phyloP scores from a whole-genome alignment of 2,888 invertebrate genomes.

The Drosophila meridionalis region DNA sequence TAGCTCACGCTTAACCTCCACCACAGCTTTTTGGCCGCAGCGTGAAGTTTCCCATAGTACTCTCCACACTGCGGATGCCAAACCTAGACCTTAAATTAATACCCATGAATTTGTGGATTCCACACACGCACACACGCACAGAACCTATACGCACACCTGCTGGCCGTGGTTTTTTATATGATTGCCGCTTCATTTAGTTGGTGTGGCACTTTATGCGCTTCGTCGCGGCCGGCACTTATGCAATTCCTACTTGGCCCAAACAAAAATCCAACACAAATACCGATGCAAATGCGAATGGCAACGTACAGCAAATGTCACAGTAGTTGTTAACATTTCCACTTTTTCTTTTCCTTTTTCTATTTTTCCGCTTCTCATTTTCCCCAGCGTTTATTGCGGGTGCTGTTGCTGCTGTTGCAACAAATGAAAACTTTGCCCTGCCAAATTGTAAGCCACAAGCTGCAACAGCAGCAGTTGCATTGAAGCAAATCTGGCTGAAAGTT shows the following conservation, averaged over 20 bases:
- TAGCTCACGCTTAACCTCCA: slow-evolving; percentile 7
- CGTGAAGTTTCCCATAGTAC: slow-evolving; percentile 52
- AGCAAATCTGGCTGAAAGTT: slow-evolving; percentile 67
- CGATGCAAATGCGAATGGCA: background rate
- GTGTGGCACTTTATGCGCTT: slow-evolving; percentile 63
- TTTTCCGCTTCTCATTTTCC: slow-evolving; percentile 6
- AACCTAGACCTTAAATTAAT: too few relatives aligned
- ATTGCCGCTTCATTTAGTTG: slow-evolving; percentile 46
- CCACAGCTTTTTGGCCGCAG: slow-evolving; percentile 42
- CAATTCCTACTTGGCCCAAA: slow-evolving; percentile 69
- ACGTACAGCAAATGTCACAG: slow-evolving; percentile 73
- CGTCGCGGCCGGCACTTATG: slow-evolving; percentile 71
- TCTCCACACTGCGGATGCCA: slow-evolving; percentile 14
- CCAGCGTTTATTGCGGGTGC: slow-evolving; percentile 31
- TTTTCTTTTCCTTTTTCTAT: slow-evolving; percentile 7
- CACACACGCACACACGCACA: background rate
- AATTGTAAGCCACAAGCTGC: slow-evolving; percentile 69
- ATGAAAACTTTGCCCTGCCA: slow-evolving; percentile 64
- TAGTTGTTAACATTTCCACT: slow-evolving; percentile 79
- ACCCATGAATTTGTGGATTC: too few relatives aligned
- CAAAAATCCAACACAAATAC: slow-evolving; percentile 19
- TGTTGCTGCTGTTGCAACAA: slow-evolving; percentile 24
- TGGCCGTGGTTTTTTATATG: slow-evolving; percentile 31
- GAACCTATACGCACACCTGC: slow-evolving; percentile 21
- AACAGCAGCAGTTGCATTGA: slow-evolving; percentile 46